A percentile compares a stretch with the other conserved stretches of the same genome.
Conservation (phyloP, 2,888 invertebrate genomes). For the Drosophila nigritarsus region DNA sequence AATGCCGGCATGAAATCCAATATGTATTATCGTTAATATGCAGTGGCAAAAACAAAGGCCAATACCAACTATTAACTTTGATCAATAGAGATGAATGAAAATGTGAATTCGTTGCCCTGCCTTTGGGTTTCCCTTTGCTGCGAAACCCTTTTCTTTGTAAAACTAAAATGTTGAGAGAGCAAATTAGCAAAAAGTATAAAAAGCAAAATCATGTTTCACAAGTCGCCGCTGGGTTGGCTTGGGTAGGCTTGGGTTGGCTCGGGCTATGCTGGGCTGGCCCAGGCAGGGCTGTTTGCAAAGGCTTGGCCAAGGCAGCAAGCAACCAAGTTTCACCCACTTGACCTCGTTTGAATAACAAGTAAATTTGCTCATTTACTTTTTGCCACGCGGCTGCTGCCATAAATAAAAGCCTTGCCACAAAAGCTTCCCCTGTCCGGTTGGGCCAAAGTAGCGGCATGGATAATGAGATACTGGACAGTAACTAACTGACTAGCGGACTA, state of each 20-base stretch:
- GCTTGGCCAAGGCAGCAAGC: conserved; percentile 10
- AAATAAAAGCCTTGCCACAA: conserved; percentile 56
- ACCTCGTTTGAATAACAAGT: conserved; percentile 77
- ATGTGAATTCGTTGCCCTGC: conserved; percentile 15
- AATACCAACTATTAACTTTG: conserved; percentile 24
- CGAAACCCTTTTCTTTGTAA: conserved; percentile 46
- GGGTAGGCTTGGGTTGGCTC: conserved; percentile 3
- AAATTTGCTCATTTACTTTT: conserved; percentile 65
- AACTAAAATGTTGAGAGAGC: conserved; percentile 70
- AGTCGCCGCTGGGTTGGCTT: conserved; percentile 51
- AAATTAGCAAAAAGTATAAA: conserved; percentile 76
- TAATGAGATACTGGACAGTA: conserved; percentile 50
- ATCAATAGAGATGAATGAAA: conserved; percentile 28
- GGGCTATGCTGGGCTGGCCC: not conserved
- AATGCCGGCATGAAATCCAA: conserved; percentile 8
- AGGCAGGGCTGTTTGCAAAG: conserved; percentile 12
- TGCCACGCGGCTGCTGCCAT: conserved; percentile 48
- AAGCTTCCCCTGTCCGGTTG: conserved; percentile 12
- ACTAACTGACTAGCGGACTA: conserved; percentile 20
- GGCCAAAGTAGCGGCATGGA: conserved; percentile 38
- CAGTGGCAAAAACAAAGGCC: conserved; percentile 36
- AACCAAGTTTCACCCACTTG: conserved; percentile 60
- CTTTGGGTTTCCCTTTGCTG: conserved; percentile 16
- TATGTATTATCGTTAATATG: conserved; percentile 37
- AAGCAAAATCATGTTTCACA: conserved; percentile 79